These are phyloP conservation scores for Struthidea cinerea DNA, from an alignment of 2,113 vertebrate species.

Conservation along the genomic window DNA sequence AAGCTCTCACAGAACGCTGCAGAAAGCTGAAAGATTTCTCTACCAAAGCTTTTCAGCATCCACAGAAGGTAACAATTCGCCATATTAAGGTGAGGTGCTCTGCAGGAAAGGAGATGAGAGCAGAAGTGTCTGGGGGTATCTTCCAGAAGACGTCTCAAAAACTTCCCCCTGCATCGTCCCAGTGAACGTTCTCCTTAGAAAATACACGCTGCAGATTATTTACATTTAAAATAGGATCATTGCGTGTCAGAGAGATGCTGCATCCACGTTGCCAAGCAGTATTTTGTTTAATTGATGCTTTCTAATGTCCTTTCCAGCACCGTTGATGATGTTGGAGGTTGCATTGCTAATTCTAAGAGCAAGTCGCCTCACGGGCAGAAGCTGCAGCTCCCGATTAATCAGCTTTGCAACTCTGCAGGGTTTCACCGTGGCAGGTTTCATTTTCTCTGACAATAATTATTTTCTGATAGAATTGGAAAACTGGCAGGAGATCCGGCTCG, in stretches of 20 bases:
- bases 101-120: neutral
- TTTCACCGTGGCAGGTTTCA: neutral
- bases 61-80: neutral
- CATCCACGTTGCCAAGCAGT: neutral
- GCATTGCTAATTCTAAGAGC: neutral
- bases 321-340: neutral
- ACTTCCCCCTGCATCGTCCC: neutral
- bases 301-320: neutral
- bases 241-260: neutral
- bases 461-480: neutral
- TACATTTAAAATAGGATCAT: neutral
- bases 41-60: no score
- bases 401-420: neutral
- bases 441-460: neutral
- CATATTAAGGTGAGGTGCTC: neutral
- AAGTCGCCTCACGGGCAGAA: neutral
- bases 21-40: no score
- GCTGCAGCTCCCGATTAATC: neutral
- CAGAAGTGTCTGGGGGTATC: neutral
- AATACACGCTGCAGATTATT: neutral
- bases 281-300: neutral
- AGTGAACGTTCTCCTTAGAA: neutral
- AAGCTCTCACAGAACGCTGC: no score
- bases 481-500: neutral
- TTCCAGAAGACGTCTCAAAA: neutral